Evolutionary conservation across 2,113 vertebrate genomes (phyloP).

Genomic region (Clarias gariepinus): DNA sequence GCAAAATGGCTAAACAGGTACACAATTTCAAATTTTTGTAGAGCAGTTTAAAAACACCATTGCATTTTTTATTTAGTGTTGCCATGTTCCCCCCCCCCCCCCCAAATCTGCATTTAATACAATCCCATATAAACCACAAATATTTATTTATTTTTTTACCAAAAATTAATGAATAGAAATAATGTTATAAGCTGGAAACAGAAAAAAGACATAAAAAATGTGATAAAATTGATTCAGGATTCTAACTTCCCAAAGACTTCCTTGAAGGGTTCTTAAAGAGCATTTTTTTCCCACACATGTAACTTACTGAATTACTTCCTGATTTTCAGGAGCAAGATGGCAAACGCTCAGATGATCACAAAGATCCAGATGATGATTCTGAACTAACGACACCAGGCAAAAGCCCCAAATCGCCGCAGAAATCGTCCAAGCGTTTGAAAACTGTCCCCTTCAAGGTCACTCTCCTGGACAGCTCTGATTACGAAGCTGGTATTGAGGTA

Average conservation of each 20-base stretch:
- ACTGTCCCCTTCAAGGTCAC: conserved; percentile 86
- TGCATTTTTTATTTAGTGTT: not conserved
- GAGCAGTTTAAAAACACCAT: not conserved
- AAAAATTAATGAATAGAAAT: not conserved
- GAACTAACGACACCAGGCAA: conserved; percentile 92
- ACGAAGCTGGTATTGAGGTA: conserved; percentile 92
- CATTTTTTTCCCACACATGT: not conserved
- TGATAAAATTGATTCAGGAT: not conserved
- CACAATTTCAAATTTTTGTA: not conserved
- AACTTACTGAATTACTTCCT: not conserved
- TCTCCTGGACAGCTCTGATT: conserved; percentile 86
- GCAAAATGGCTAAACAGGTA: conserved; percentile 80
- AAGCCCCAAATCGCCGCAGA: conserved; percentile 91
- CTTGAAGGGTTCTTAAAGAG: not conserved
- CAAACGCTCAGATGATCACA: conserved; percentile 74
- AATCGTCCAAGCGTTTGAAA: conserved; percentile 87
- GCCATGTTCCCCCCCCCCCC: not conserved
- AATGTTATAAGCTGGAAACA: not conserved
- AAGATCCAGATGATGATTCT: conserved; percentile 82
- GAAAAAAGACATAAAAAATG: not conserved
- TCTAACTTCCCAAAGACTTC: not conserved
- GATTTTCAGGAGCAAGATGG: conserved; percentile 66
- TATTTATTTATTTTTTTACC: too few relatives aligned
- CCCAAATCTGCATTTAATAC: not conserved
- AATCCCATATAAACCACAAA: not conserved